Evolutionary conservation across 2,888 invertebrate genomes (phyloP).

Genomic region (Nematopogon swammerdamellus): DNA sequence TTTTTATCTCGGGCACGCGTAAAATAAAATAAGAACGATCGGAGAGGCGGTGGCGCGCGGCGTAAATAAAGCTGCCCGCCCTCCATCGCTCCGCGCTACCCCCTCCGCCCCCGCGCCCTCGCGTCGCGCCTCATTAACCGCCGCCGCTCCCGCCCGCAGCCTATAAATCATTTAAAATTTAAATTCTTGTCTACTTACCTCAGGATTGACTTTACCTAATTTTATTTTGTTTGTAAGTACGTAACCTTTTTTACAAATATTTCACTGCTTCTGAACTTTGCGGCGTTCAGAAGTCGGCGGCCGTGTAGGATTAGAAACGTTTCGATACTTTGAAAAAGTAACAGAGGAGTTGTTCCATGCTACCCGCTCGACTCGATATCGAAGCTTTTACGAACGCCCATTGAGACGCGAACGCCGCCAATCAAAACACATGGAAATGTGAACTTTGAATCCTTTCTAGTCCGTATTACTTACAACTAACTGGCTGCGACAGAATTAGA

Average conservation of each 20-base stretch:
- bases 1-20: not conserved
- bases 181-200: slow-evolving; percentile 45
- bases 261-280: slow-evolving; percentile 23
- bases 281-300: no score
- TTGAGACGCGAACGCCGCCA: no score
- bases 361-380: no score
- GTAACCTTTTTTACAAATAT: slow-evolving; percentile 43
- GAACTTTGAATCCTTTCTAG: no score
- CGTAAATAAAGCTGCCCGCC: not conserved
- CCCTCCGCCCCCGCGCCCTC: slow-evolving; percentile 29
- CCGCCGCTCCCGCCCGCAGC: slow-evolving; percentile 48
- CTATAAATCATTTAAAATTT: slow-evolving; percentile 57
- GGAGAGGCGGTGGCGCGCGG: not conserved
- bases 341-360: no score
- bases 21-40: not conserved
- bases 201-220: slow-evolving; percentile 49
- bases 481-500: no score
- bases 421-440: no score
- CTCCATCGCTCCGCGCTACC: not conserved
- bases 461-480: no score
- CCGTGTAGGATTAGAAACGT: no score
- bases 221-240: slow-evolving; percentile 17
- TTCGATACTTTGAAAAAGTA: no score
- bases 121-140: slow-evolving; percentile 54
- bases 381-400: no score